Conservation (phyloP, 2,797 vertebrate genomes). For the Loris lydekkerianus region DNA sequence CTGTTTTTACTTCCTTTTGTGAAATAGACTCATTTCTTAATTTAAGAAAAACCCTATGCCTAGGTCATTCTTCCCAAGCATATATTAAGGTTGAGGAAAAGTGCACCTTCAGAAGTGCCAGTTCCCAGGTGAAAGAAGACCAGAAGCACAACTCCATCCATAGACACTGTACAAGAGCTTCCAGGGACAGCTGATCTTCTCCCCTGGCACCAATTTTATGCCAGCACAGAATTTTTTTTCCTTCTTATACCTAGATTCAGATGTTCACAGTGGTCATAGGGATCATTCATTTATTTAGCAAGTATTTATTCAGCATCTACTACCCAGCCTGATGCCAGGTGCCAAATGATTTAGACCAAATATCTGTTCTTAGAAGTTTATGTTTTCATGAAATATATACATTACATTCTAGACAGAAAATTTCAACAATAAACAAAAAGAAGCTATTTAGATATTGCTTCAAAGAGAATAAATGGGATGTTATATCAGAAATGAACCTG, state of each 20-base stretch:
- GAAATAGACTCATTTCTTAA: conserved; percentile 56
- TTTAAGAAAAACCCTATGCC: conserved; percentile 38
- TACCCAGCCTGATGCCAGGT: not conserved
- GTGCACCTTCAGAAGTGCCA: conserved; percentile 47
- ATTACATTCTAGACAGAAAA: not conserved
- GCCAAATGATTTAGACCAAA: not conserved
- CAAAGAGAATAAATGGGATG: not conserved
- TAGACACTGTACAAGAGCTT: rapidly evolving
- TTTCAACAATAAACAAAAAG: not conserved
- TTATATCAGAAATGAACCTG: not conserved
- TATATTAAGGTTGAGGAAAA: not conserved
- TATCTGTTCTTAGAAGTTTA: not conserved
- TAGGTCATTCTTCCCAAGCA: conserved; percentile 11
- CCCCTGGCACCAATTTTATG: not conserved
- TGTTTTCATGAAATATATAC: not conserved
- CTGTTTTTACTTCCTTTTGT: conserved; percentile 75
- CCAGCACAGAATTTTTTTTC: not conserved
- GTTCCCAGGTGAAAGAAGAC: not conserved
- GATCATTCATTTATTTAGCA: not conserved
- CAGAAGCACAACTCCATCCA: no score
- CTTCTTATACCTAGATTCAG: not conserved
- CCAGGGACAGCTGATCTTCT: not conserved
- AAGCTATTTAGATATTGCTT: not conserved
- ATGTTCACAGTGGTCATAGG: not conserved
- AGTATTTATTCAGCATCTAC: not conserved